Conservation (phyloP, 2,797 vertebrate genomes). For the Australoheros facetus region DNA sequence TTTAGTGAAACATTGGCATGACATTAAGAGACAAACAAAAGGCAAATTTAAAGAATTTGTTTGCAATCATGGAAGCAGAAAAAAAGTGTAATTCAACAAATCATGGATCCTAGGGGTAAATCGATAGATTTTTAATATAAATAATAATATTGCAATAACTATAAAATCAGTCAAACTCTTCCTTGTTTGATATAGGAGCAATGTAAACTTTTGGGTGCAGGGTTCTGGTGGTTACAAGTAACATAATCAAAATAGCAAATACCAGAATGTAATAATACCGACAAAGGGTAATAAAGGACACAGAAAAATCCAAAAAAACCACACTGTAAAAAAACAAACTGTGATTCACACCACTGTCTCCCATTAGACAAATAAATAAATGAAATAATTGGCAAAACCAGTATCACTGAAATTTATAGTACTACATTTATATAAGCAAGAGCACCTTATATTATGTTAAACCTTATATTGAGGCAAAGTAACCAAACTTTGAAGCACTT, state of each 20-base stretch:
- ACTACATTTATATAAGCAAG: too few relatives aligned
- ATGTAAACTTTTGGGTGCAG: background rate
- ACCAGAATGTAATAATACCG: background rate
- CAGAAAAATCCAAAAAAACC: background rate
- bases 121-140: background rate
- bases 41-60: background rate
- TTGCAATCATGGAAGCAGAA: background rate
- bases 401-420: too few relatives aligned
- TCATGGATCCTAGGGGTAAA: background rate
- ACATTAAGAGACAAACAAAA: background rate
- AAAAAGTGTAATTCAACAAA: background rate
- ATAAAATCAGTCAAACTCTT: background rate
- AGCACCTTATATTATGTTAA: too few relatives aligned
- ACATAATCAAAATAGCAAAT: background rate
- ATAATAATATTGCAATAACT: background rate
- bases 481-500: too few relatives aligned
- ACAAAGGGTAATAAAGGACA: background rate
- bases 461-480: too few relatives aligned
- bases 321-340: background rate
- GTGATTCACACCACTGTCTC: background rate
- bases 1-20: background rate
- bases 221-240: background rate
- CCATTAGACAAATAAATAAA: background rate
- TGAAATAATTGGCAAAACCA: too few relatives aligned
- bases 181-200: too few relatives aligned